Conservation (phyloP, 2,113 vertebrate genomes). For the Megaptera novaeangliae region DNA sequence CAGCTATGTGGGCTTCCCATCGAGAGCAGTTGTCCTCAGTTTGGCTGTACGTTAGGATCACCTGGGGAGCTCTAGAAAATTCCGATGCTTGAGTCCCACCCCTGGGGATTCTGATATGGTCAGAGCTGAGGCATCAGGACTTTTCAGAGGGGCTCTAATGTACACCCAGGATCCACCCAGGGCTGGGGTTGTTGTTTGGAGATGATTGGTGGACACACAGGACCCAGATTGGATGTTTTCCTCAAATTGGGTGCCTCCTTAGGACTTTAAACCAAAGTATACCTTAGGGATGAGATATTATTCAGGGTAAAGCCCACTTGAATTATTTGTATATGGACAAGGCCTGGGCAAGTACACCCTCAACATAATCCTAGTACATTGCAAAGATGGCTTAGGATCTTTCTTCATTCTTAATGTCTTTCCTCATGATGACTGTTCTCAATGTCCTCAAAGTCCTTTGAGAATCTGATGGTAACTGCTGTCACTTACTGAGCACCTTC, state of each 20-base stretch:
- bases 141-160: not conserved
- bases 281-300: not conserved
- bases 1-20: not conserved
- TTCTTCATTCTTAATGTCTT: not conserved
- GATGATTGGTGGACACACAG: not conserved
- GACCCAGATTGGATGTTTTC: not conserved
- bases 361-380: not conserved
- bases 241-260: not conserved
- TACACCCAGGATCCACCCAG: not conserved
- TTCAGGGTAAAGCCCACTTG: not conserved
- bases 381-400: not conserved
- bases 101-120: not conserved
- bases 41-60: not conserved
- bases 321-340: not conserved
- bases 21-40: not conserved
- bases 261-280: not conserved
- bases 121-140: not conserved
- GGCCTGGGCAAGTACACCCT: not conserved
- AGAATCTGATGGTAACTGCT: not conserved
- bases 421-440: not conserved
- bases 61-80: not conserved
- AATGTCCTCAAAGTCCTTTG: not conserved
- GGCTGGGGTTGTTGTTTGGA: not conserved
- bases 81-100: not conserved
- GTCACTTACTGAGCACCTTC: not conserved